These are phyloP conservation scores for Sminthurides aquaticus DNA, from an alignment of 2,888 invertebrate genomes.

Conservation along the genomic window DNA sequence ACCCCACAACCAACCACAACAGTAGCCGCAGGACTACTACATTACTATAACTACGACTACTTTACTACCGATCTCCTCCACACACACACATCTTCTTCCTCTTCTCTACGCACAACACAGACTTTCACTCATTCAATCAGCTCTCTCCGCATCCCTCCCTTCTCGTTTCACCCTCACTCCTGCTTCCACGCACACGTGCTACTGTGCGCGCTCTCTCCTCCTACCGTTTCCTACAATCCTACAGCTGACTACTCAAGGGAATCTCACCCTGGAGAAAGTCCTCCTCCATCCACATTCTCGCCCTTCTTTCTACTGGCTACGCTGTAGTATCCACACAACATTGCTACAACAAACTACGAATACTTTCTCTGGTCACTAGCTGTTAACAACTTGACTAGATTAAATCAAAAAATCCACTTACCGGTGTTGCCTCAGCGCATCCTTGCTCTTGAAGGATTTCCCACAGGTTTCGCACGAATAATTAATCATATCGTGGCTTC, in stretches of 20 bases:
- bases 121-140: conserved; percentile 4
- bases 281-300: too few species aligned
- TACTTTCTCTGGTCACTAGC: too few species aligned
- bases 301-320: too few species aligned
- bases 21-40: conserved; percentile 3
- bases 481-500: conserved; percentile 87
- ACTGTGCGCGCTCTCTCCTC: neutral
- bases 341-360: too few species aligned
- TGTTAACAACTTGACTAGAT: too few species aligned
- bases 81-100: neutral
- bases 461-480: conserved; percentile 97
- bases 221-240: neutral
- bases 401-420: conserved; percentile 47
- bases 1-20: neutral
- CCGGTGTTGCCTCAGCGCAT: conserved; percentile 92
- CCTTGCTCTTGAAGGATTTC: conserved; percentile 95
- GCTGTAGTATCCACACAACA: too few species aligned
- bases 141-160: neutral
- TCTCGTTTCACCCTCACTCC: neutral
- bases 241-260: too few species aligned
- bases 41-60: neutral
- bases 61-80: neutral
- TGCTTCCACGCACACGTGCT: neutral
- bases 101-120: neutral
- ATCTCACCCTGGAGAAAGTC: too few species aligned